These are phyloP conservation scores for Adineta ricciae DNA, from an alignment of 2,888 invertebrate species.

Conservation along the genomic window DNA sequence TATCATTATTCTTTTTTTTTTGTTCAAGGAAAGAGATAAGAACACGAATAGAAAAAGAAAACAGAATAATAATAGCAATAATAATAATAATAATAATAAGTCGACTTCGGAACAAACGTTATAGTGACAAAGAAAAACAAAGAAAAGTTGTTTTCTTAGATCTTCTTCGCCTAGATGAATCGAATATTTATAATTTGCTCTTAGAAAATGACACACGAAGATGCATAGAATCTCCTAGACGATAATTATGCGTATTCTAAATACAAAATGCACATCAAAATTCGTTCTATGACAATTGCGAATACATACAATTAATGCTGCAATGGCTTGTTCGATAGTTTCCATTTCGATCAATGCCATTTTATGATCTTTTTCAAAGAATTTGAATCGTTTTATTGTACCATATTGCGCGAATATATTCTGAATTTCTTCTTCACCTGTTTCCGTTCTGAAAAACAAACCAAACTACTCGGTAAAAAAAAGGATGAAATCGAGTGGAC, in stretches of 20 bases:
- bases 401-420: constrained; percentile 75
- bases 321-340: constrained; percentile 85
- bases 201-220: constrained; percentile 98
- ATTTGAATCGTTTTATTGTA: constrained; percentile 82
- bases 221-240: constrained; percentile 93
- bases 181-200: constrained; percentile 29
- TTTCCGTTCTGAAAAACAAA: constrained; percentile 62
- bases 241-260: constrained; percentile 67
- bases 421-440: constrained; percentile 82
- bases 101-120: not conserved
- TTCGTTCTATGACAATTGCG: not conserved
- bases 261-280: not conserved
- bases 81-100: not conserved
- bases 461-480: no score
- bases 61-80: not conserved
- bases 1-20: not conserved
- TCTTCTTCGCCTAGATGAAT: not conserved
- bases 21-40: not conserved
- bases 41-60: not conserved
- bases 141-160: not conserved
- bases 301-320: constrained; percentile 73
- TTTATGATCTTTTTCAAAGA: constrained; percentile 96
- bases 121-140: not conserved
- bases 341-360: constrained; percentile 96
- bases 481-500: constrained; percentile 31